Conservation (phyloP, 2,113 vertebrate genomes). For the Globicephala melas region DNA sequence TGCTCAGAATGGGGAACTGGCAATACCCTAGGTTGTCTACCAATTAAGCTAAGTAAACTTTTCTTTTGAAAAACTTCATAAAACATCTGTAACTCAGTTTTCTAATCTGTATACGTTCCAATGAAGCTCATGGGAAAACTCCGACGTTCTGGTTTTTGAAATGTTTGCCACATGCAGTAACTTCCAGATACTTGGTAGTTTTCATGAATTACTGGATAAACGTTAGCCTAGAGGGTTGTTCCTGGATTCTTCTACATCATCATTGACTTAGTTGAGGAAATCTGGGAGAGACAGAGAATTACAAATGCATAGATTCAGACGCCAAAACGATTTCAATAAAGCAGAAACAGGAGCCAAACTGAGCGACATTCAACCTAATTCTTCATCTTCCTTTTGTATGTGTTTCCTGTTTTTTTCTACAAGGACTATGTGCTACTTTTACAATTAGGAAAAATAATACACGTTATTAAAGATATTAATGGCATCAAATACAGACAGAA, state of each 20-base stretch:
- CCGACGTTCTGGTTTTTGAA: not conserved
- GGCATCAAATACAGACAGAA: not conserved
- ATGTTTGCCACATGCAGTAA: not conserved
- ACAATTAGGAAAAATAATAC: not conserved
- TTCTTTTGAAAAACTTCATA: not conserved
- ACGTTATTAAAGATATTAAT: not conserved
- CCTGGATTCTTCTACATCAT: not conserved
- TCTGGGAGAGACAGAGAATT: not conserved
- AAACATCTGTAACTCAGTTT: not conserved
- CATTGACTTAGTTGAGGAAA: not conserved
- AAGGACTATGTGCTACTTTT: not conserved
- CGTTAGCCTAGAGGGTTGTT: not conserved
- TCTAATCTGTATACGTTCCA: not conserved
- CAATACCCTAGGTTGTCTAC: not conserved
- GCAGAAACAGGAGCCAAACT: not conserved
- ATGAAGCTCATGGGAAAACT: not conserved
- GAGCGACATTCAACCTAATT: not conserved
- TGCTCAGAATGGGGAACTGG: not conserved
- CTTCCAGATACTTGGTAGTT: not conserved
- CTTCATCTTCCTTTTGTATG: not conserved
- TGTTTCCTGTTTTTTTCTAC: not conserved
- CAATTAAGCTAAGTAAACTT: not conserved
- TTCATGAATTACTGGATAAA: not conserved
- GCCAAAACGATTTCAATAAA: not conserved
- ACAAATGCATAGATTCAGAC: not conserved